Conservation (phyloP, 2,797 vertebrate species). For the Australoheros facetus region DNA sequence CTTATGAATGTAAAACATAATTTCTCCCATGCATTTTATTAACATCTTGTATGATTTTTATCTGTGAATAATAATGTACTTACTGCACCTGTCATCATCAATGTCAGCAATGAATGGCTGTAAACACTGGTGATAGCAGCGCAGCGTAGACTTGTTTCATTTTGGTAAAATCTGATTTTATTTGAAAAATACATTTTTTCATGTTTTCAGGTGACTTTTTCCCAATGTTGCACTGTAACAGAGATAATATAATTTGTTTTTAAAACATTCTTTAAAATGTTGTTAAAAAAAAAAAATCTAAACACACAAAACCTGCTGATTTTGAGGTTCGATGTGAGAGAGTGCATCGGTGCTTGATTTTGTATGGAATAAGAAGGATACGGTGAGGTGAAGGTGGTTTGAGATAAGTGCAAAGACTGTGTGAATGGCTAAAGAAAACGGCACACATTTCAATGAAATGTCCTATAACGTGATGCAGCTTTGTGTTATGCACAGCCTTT, state of each 20-base stretch:
- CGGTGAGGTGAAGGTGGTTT: slow-evolving; percentile 51
- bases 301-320: slow-evolving; percentile 7
- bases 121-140: slow-evolving; percentile 28
- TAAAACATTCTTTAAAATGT: slow-evolving; percentile 44
- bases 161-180: neutral
- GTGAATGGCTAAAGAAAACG: slow-evolving; percentile 31
- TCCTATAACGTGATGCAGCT: neutral
- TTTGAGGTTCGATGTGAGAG: slow-evolving; percentile 31
- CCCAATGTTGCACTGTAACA: slow-evolving; percentile 52
- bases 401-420: slow-evolving; percentile 54
- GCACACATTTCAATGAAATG: slow-evolving; percentile 17
- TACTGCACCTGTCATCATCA: slow-evolving; percentile 59
- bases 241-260: slow-evolving; percentile 33
- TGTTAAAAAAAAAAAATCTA: slow-evolving; percentile 11
- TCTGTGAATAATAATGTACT: slow-evolving; percentile 63
- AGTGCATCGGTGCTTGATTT: slow-evolving; percentile 56
- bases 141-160: slow-evolving; percentile 15
- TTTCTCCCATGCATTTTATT: slow-evolving; percentile 18
- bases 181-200: neutral
- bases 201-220: slow-evolving; percentile 26
- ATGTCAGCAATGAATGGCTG: slow-evolving; percentile 39
- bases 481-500: neutral
- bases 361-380: slow-evolving; percentile 19
- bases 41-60: slow-evolving; percentile 43
- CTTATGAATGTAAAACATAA: slow-evolving; percentile 5